These are phyloP conservation scores for Patella vulgata DNA, from an alignment of 1,140 invertebrate species.

Conservation along the genomic window DNA sequence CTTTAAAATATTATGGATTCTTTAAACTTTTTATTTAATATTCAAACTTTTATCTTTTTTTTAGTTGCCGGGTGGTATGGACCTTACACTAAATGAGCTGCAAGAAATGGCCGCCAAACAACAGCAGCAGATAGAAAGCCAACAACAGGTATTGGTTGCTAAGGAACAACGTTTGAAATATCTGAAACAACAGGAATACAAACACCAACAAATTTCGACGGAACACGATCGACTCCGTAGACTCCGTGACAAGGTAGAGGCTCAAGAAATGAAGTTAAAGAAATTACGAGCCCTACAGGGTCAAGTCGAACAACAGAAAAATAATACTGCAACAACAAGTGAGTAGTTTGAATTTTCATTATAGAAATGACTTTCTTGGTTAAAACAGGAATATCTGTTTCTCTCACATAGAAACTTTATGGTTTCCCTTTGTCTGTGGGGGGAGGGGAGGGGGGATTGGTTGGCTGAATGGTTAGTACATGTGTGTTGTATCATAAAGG, in stretches of 20 bases:
- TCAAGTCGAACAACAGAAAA: slow-evolving; percentile 90
- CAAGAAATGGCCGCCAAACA: slow-evolving; percentile 95
- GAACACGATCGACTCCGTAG: slow-evolving; percentile 88
- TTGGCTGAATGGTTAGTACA: too few relatives aligned
- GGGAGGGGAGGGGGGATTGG: too few relatives aligned
- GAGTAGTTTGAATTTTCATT: slow-evolving; percentile 74
- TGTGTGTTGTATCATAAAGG: too few relatives aligned
- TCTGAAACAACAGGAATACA: slow-evolving; percentile 90
- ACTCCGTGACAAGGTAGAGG: slow-evolving; percentile 89
- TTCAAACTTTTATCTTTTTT: slow-evolving; percentile 54
- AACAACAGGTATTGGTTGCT: slow-evolving; percentile 88
- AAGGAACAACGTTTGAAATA: slow-evolving; percentile 93
- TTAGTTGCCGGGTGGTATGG: slow-evolving; percentile 80
- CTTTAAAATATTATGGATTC: too few relatives aligned
- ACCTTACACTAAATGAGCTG: slow-evolving; percentile 89
- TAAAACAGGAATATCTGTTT: too few relatives aligned
- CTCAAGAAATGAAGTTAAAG: slow-evolving; percentile 91
- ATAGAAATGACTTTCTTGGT: too few relatives aligned
- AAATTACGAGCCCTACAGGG: slow-evolving; percentile 88
- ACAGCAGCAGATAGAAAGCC: slow-evolving; percentile 94
- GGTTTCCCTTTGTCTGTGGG: too few relatives aligned
- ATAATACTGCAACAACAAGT: slow-evolving; percentile 91
- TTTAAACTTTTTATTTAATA: too few relatives aligned
- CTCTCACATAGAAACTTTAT: too few relatives aligned
- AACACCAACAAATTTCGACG: slow-evolving; percentile 83